Evolutionary conservation across 2,888 invertebrate species (phyloP).

Genomic region (Ferdinandea cuprea): DNA sequence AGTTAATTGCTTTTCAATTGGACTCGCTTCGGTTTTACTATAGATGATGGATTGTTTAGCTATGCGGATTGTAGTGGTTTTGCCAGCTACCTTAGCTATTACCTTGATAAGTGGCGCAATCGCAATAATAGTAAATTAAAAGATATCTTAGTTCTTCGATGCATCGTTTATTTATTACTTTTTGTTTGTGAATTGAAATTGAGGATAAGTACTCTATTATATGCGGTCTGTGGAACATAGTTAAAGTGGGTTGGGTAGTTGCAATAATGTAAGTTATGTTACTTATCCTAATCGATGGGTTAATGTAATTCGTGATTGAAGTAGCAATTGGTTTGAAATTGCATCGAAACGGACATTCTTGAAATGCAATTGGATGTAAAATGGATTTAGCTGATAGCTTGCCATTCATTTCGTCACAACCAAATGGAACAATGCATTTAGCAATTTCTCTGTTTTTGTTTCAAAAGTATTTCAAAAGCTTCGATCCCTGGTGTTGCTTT

Average conservation of each 20-base stretch:
- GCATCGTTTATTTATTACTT: constrained; percentile 5
- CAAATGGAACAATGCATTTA: too few relatives aligned
- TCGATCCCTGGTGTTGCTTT: too few relatives aligned
- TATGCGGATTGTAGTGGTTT: constrained; percentile 14
- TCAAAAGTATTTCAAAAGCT: too few relatives aligned
- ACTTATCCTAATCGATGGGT: neutral
- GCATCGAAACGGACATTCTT: too few relatives aligned
- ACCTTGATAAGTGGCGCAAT: constrained; percentile 48
- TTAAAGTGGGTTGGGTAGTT: neutral
- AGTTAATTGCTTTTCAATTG: constrained; percentile 72
- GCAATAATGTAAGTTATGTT: neutral
- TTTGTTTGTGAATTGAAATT: neutral
- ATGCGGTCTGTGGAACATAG: neutral
- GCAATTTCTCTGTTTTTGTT: too few relatives aligned
- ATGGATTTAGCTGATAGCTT: too few relatives aligned
- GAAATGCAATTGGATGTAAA: too few relatives aligned
- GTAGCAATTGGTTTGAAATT: too few relatives aligned
- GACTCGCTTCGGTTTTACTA: constrained; percentile 9
- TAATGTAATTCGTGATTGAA: neutral
- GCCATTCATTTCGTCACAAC: too few relatives aligned
- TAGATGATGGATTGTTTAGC: constrained; percentile 9
- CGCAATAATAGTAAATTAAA: constrained; percentile 47
- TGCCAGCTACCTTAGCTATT: constrained; percentile 25
- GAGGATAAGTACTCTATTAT: neutral
- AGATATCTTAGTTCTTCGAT: constrained; percentile 4